Evolutionary conservation across 2,888 invertebrate species (phyloP).

Genomic region (Acronicta leporina): DNA sequence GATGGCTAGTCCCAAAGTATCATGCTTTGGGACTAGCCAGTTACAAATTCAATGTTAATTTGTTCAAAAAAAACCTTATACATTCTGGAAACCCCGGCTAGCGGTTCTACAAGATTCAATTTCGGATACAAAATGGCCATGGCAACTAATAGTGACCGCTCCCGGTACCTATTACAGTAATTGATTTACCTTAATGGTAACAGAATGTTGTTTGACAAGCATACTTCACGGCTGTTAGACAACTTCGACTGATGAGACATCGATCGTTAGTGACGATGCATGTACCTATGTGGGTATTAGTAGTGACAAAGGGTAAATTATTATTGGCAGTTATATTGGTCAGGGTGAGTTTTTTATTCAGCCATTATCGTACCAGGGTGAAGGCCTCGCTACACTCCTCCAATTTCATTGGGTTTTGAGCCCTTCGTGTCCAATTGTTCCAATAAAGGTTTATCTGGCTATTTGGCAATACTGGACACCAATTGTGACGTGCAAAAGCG

Average conservation of each 20-base stretch:
- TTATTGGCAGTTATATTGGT: too few relatives aligned
- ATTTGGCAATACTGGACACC: too few relatives aligned
- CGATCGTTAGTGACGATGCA: constrained; percentile 10
- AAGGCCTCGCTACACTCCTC: too few relatives aligned
- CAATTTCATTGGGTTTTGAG: too few relatives aligned
- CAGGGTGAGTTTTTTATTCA: too few relatives aligned
- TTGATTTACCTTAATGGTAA: constrained; percentile 42
- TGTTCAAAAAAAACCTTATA: constrained; percentile 4
- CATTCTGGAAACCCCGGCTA: not conserved
- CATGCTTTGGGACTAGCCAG: not conserved
- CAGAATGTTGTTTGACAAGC: constrained; percentile 54
- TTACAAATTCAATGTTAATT: not conserved
- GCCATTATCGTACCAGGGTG: too few relatives aligned
- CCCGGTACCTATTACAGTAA: constrained; percentile 58
- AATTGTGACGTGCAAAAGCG: too few relatives aligned
- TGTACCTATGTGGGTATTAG: too few relatives aligned
- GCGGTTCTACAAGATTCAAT: constrained; percentile 3
- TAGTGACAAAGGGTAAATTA: too few relatives aligned
- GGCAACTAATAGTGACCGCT: constrained; percentile 34
- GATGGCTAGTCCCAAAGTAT: too few relatives aligned
- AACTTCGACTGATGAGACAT: constrained; percentile 36
- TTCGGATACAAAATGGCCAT: constrained; percentile 12
- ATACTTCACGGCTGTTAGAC: constrained; percentile 50
- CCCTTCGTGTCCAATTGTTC: too few relatives aligned
- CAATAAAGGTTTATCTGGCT: too few relatives aligned